Percentiles rank a stretch among this genome's conserved stretches.
Evolutionary conservation across 1,140 invertebrate species (phyloP).

Genomic region (Cheumatopsyche charites): DNA sequence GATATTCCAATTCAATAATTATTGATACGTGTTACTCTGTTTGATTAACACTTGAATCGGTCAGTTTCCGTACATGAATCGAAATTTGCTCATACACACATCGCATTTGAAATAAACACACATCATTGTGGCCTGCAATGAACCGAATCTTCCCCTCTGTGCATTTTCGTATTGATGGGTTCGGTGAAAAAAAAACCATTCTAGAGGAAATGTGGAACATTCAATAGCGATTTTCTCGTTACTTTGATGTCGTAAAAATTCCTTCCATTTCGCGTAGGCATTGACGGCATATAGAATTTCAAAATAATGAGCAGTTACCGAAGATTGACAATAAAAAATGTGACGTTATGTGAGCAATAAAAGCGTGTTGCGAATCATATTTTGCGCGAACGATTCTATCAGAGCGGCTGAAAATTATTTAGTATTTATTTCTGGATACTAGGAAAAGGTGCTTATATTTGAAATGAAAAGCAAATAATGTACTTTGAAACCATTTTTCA

Average conservation of each 20-base stretch:
- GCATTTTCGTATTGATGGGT: too few species aligned
- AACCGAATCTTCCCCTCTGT: too few species aligned
- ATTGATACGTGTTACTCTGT: conserved; percentile 8
- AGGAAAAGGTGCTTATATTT: too few species aligned
- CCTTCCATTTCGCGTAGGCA: background rate
- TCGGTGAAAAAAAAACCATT: too few species aligned
- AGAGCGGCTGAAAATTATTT: too few species aligned
- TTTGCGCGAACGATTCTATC: too few species aligned
- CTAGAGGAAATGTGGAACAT: background rate
- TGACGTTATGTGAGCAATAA: background rate
- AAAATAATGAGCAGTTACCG: conserved; percentile 7
- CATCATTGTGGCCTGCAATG: background rate
- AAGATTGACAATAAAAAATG: background rate
- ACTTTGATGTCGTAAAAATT: background rate
- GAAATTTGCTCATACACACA: too few species aligned
- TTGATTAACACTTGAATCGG: background rate
- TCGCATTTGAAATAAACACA: too few species aligned
- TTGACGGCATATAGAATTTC: background rate
- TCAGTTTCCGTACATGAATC: background rate
- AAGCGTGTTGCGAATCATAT: background rate
- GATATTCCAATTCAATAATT: background rate
- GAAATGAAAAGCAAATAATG: too few species aligned
- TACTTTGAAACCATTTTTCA: too few species aligned
- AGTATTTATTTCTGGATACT: too few species aligned
- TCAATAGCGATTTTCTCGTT: conserved; percentile 1